A percentile compares a stretch with the other conserved stretches of the same genome.
phyloP scores from a whole-genome alignment of 2,113 vertebrate genomes.

The Laticauda colubrina region DNA sequence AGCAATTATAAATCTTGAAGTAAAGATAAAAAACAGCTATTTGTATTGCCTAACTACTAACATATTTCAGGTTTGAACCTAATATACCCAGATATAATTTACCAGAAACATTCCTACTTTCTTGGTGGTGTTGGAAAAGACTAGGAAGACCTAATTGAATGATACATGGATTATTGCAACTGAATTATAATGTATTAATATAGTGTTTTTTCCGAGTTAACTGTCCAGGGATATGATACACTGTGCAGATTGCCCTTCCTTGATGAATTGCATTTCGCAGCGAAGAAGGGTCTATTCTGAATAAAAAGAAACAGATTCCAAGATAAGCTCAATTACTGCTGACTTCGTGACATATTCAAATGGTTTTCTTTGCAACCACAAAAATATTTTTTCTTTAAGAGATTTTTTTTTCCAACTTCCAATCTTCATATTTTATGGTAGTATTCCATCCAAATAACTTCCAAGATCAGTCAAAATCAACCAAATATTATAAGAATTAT shows the following conservation, averaged over 20 bases:
- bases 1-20: neutral
- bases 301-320: neutral
- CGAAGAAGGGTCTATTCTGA: neutral
- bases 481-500: neutral
- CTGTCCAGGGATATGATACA: neutral
- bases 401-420: neutral
- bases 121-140: neutral
- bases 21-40: neutral
- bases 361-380: neutral
- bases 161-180: neutral
- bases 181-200: neutral
- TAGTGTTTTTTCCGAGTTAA: neutral
- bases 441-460: neutral
- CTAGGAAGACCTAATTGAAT: neutral
- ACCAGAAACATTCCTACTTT: neutral
- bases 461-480: neutral
- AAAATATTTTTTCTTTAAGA: neutral
- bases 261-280: neutral
- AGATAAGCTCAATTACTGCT: neutral
- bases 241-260: neutral
- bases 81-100: neutral
- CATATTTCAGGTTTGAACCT: neutral
- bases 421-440: neutral
- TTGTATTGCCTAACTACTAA: neutral
- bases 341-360: neutral